Evolutionary conservation across 2,113 vertebrate genomes (phyloP).

Genomic region (Macrotus californicus): DNA sequence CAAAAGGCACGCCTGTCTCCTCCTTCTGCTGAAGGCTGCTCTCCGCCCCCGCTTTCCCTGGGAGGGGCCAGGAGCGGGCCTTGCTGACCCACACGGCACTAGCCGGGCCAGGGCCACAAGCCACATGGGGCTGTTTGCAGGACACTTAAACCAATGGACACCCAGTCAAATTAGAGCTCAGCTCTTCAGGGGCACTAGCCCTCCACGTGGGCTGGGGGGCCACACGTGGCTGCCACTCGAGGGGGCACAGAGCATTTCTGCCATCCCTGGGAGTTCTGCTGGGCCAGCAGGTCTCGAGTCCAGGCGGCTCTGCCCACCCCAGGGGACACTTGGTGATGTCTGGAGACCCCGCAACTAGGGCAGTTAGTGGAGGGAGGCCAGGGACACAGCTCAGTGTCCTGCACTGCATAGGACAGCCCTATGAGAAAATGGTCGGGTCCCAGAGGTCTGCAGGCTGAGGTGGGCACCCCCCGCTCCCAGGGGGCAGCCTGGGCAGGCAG

Average conservation of each 20-base stretch:
- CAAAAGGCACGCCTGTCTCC: not conserved
- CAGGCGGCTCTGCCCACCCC: not conserved
- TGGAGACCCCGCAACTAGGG: not conserved
- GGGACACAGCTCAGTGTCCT: not conserved
- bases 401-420: not conserved
- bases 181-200: not conserved
- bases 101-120: not conserved
- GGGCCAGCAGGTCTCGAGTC: not conserved
- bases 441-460: not conserved
- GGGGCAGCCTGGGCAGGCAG: not conserved
- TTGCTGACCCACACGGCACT: not conserved
- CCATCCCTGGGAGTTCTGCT: rapidly evolving
- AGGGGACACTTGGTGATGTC: not conserved
- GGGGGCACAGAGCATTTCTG: no score
- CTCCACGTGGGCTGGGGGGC: not conserved
- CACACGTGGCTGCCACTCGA: not conserved
- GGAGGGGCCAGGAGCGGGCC: not conserved
- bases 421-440: no score
- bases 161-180: not conserved
- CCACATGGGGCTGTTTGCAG: not conserved
- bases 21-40: not conserved
- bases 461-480: not conserved
- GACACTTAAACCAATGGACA: not conserved
- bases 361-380: not conserved
- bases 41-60: not conserved